Evolutionary conservation across 2,888 invertebrate genomes (phyloP).

Genomic region (Hydroisotoma schaefferi): DNA sequence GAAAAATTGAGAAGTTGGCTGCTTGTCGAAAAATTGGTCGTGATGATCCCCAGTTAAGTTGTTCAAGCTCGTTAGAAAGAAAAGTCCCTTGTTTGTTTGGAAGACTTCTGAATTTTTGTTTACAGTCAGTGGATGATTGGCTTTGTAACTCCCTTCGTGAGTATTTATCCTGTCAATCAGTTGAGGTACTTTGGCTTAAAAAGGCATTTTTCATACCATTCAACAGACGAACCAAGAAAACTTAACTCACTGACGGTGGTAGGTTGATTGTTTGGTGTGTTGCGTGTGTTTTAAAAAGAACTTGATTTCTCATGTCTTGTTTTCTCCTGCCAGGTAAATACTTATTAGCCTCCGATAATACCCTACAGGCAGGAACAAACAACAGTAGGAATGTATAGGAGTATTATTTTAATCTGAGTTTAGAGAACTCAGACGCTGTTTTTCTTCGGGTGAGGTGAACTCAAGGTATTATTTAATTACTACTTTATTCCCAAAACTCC

Average conservation of each 20-base stretch:
- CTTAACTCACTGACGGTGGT: neutral
- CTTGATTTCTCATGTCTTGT: slow-evolving; percentile 2
- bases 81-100: neutral
- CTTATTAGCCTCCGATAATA: no score
- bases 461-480: slow-evolving; percentile 32
- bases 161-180: slow-evolving; percentile 25
- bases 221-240: neutral
- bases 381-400: neutral
- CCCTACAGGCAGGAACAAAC: no score
- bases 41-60: neutral
- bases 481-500: slow-evolving; percentile 19
- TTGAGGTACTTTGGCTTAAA: slow-evolving; percentile 6
- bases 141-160: neutral
- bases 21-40: no score
- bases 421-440: neutral
- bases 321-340: neutral
- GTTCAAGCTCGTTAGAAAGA: neutral
- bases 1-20: no score
- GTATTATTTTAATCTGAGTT: neutral
- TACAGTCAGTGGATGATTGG: neutral
- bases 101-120: neutral
- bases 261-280: slow-evolving; percentile 3
- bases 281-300: neutral
- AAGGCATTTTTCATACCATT: neutral
- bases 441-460: slow-evolving; percentile 36